phyloP scores from a whole-genome alignment of 2,888 invertebrate species.

The Chouioia cunea region DNA sequence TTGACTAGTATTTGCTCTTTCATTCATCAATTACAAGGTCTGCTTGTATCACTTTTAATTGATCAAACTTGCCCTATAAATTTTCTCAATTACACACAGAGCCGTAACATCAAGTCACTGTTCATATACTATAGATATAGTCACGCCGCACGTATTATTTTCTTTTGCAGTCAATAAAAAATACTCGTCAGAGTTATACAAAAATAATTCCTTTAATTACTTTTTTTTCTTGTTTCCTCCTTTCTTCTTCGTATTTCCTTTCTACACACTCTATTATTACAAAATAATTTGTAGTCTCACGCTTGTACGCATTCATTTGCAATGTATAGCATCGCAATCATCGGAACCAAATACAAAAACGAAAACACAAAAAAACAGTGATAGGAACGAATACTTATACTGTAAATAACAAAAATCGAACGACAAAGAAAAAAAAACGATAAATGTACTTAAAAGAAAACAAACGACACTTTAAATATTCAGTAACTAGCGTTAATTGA shows the following conservation, averaged over 20 bases:
- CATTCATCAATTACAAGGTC: slow-evolving; percentile 21
- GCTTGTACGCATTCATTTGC: slow-evolving; percentile 18
- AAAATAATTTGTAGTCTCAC: slow-evolving; percentile 39
- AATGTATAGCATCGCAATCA: slow-evolving; percentile 9
- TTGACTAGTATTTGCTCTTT: slow-evolving; percentile 38
- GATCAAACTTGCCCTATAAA: neutral
- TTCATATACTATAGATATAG: slow-evolving; percentile 20
- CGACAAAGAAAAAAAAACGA: slow-evolving; percentile 4
- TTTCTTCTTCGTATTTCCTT: slow-evolving; percentile 11
- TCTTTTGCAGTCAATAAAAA: slow-evolving; percentile 41
- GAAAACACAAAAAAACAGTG: slow-evolving; percentile 7
- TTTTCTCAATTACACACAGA: slow-evolving; percentile 2
- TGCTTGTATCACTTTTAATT: slow-evolving; percentile 13
- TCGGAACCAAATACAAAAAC: neutral
- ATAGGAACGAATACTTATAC: no score
- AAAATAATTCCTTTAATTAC: slow-evolving; percentile 43
- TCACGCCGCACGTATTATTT: slow-evolving; percentile 7
- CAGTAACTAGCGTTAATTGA: slow-evolving; percentile 14
- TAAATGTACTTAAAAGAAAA: slow-evolving; percentile 6
- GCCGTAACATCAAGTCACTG: slow-evolving; percentile 24
- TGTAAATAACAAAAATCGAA: no score
- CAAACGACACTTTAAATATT: slow-evolving; percentile 6
- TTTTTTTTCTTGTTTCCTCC: slow-evolving; percentile 23
- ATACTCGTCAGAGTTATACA: slow-evolving; percentile 44
- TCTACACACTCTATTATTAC: slow-evolving; percentile 25